Evolutionary conservation across 2,113 vertebrate genomes (phyloP).

Genomic region (Tragelaphus strepsiceros): DNA sequence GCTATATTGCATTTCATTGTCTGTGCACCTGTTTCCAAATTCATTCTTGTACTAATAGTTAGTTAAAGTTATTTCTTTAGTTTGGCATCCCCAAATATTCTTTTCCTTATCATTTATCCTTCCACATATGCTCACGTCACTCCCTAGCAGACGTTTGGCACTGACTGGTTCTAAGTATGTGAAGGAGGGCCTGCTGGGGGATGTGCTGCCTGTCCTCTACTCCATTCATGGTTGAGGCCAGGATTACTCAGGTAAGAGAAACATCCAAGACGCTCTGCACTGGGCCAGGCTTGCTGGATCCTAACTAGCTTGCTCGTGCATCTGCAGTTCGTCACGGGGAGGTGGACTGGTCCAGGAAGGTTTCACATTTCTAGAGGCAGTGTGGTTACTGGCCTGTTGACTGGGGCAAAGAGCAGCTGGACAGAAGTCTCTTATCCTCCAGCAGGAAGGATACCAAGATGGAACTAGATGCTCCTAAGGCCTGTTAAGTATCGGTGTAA

Average conservation of each 20-base stretch:
- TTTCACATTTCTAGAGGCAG: background rate
- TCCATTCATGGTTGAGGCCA: background rate
- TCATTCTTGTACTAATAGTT: background rate
- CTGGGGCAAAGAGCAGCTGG: background rate
- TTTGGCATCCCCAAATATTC: background rate
- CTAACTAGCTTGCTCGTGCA: background rate
- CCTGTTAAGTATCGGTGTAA: background rate
- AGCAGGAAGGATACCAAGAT: background rate
- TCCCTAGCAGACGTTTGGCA: background rate
- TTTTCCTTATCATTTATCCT: background rate
- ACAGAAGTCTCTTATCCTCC: background rate
- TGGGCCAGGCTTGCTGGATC: background rate
- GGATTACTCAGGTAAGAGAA: background rate
- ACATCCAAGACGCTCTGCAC: background rate
- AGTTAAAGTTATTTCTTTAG: background rate
- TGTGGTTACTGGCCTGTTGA: background rate
- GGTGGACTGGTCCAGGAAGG: background rate
- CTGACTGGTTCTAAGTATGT: background rate
- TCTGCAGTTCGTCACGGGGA: background rate
- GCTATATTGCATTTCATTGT: background rate
- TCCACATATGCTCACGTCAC: background rate
- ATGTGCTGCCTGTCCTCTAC: background rate
- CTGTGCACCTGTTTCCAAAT: background rate
- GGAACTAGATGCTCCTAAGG: background rate
- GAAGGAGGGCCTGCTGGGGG: background rate